These are phyloP conservation scores for Pristionchus japonicus DNA, from an alignment of 2,888 invertebrate species.

Conservation along the genomic window DNA sequence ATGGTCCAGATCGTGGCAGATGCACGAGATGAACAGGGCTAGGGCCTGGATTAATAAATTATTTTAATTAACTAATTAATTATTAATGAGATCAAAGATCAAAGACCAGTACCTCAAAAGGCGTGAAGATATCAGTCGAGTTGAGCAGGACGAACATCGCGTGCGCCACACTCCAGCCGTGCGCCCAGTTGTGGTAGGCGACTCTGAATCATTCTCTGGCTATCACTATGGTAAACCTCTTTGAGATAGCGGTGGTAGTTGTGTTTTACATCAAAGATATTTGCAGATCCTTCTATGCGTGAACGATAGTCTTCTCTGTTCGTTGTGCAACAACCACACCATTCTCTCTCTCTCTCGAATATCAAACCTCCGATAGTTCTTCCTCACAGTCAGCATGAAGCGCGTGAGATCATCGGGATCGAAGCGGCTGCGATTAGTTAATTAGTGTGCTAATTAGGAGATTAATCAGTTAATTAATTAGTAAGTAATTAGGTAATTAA, in stretches of 20 bases:
- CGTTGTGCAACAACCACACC: too few species aligned
- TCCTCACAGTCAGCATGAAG: constrained; percentile 87
- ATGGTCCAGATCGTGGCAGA: constrained; percentile 90
- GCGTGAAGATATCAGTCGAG: constrained; percentile 63
- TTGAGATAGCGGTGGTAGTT: too few species aligned
- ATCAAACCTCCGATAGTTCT: constrained; percentile 84
- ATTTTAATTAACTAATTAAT: background rate
- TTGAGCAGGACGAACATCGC: constrained; percentile 80
- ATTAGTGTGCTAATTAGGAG: background rate
- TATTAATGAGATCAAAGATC: background rate
- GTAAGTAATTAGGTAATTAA: background rate
- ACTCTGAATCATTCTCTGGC: constrained; percentile 48
- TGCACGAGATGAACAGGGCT: constrained; percentile 85
- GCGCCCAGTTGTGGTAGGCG: constrained; percentile 89
- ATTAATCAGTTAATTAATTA: background rate
- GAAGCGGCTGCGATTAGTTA: constrained; percentile 78
- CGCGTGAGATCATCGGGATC: constrained; percentile 83
- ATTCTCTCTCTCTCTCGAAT: too few species aligned
- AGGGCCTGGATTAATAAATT: constrained; percentile 80
- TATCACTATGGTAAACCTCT: too few species aligned
- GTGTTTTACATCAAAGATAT: background rate
- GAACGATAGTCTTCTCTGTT: background rate
- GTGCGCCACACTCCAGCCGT: constrained; percentile 89
- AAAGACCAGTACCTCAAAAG: constrained; percentile 64
- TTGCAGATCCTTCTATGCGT: background rate